These are phyloP conservation scores for Cetonia aurata DNA, from an alignment of 2,888 invertebrate species.

Conservation along the genomic window DNA sequence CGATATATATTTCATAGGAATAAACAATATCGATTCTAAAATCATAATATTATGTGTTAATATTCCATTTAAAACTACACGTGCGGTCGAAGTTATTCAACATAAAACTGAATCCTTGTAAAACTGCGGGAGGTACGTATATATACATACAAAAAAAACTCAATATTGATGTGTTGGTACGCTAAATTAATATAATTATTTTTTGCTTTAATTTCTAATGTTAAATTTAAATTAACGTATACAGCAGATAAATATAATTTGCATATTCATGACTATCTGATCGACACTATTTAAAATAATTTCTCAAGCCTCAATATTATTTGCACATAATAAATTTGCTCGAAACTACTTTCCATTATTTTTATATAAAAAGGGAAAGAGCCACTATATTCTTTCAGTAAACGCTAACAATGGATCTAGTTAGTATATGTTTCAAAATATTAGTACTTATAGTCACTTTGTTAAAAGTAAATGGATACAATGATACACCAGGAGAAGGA, in stretches of 20 bases:
- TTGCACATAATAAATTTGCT: constrained; percentile 28
- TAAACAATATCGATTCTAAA: neutral
- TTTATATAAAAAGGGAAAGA: constrained; percentile 50
- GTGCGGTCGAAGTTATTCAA: constrained; percentile 47
- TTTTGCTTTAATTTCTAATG: too few relatives aligned
- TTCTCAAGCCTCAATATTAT: neutral
- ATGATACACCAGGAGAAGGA: constrained; percentile 69
- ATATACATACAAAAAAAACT: constrained; percentile 4
- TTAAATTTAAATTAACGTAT: neutral
- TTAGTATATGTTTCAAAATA: constrained; percentile 53
- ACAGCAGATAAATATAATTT: neutral
- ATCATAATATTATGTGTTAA: constrained; percentile 17
- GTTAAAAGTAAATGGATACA: constrained; percentile 41
- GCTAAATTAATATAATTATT: constrained; percentile 3
- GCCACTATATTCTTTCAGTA: constrained; percentile 43
- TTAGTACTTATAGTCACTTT: constrained; percentile 50
- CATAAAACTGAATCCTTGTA: constrained; percentile 41
- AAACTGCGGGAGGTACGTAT: constrained; percentile 27
- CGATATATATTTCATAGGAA: constrained; percentile 27
- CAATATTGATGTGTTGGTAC: neutral
- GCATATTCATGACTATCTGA: neutral
- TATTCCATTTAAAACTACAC: constrained; percentile 34
- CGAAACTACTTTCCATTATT: constrained; percentile 51
- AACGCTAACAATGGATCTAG: constrained; percentile 44
- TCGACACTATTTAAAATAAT: neutral